Percentiles rank a stretch among this genome's conserved stretches.
phyloP scores from a whole-genome alignment of 2,113 vertebrate species.

The Lophochroa leadbeateri region DNA sequence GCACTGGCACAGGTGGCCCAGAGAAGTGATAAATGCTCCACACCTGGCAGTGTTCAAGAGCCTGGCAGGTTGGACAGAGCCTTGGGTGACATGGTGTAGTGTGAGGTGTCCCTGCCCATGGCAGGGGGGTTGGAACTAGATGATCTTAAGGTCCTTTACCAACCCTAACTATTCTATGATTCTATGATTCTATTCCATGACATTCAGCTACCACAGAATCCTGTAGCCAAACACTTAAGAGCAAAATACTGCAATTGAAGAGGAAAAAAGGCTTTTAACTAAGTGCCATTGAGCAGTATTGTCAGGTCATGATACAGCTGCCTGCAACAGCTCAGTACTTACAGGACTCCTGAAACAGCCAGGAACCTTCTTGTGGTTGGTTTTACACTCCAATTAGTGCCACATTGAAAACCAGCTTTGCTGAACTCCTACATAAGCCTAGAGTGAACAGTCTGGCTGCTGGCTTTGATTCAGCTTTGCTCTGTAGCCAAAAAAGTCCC shows the following conservation, averaged over 20 bases:
- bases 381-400: background rate
- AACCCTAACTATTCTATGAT: no score
- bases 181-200: no score
- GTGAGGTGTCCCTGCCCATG: no score
- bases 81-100: background rate
- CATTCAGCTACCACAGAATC: background rate
- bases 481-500: background rate
- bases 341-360: background rate
- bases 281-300: no score
- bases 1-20: background rate
- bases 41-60: background rate
- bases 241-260: background rate
- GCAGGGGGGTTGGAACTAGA: background rate
- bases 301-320: background rate
- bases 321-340: background rate
- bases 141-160: no score
- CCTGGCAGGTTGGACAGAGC: background rate
- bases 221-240: accelerated
- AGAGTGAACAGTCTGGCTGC: background rate
- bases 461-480: background rate
- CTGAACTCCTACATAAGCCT: background rate
- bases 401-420: background rate
- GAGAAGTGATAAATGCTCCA: background rate
- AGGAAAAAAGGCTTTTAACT: background rate
- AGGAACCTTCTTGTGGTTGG: accelerated